Evolutionary conservation across 2,888 invertebrate species (phyloP).

Genomic region (Drosophila affinis): DNA sequence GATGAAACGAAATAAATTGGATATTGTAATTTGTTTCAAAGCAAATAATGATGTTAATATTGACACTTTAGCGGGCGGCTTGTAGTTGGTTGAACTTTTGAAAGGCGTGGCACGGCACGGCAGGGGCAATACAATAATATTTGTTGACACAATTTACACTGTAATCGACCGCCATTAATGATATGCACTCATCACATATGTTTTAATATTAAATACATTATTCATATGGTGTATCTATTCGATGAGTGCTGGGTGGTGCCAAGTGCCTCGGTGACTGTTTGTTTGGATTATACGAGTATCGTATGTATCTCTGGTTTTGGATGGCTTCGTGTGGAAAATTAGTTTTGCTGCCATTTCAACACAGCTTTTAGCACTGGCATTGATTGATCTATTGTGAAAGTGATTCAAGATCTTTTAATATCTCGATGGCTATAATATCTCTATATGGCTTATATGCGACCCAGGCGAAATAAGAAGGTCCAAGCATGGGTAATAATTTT

Average conservation of each 20-base stretch:
- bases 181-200: constrained; percentile 14
- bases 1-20: constrained; percentile 25
- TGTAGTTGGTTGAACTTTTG: constrained; percentile 57
- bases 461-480: too few relatives aligned
- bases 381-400: constrained; percentile 33
- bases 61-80: constrained; percentile 62
- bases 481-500: neutral
- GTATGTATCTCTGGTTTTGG: constrained; percentile 27
- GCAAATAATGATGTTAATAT: constrained; percentile 62
- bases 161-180: constrained; percentile 21
- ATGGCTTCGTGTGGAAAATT: constrained; percentile 31
- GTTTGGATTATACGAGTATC: constrained; percentile 19
- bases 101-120: constrained; percentile 23
- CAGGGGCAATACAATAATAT: constrained; percentile 21
- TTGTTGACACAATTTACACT: constrained; percentile 33
- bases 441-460: too few relatives aligned
- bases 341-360: constrained; percentile 21
- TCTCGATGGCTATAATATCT: too few relatives aligned
- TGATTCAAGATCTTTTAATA: neutral
- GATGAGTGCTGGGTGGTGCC: constrained; percentile 18
- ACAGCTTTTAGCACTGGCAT: constrained; percentile 30
- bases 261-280: constrained; percentile 28
- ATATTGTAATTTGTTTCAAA: constrained; percentile 31
- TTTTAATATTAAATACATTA: constrained; percentile 12
- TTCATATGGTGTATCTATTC: neutral